A percentile compares a stretch with the other conserved stretches of the same genome.
Evolutionary conservation across 1,140 invertebrate genomes (phyloP).

Genomic region (Drosophila murphyi): DNA sequence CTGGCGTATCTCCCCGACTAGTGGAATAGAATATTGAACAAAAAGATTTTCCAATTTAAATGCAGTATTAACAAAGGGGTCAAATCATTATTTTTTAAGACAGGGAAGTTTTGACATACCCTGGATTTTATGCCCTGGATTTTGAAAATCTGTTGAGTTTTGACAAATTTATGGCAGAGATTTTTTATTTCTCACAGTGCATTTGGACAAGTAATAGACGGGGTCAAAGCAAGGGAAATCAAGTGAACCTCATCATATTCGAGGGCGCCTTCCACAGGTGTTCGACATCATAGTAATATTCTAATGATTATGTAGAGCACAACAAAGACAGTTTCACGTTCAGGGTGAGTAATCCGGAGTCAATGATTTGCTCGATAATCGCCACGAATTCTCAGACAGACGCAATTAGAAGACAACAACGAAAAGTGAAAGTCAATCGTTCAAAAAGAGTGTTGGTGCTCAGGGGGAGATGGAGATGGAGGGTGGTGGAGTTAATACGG

Average conservation of each 20-base stretch:
- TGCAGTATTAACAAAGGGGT: no score
- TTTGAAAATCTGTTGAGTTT: no score
- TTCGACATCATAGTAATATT: constrained; percentile 34
- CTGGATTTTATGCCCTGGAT: no score
- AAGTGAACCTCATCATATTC: constrained; percentile 12
- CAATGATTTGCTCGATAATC: constrained; percentile 59
- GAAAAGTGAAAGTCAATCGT: constrained; percentile 72
- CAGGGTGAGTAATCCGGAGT: constrained; percentile 71
- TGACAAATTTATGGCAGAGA: no score
- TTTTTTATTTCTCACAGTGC: constrained; percentile 21
- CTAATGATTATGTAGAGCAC: constrained; percentile 32
- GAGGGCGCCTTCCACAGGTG: constrained; percentile 46
- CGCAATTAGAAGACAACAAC: constrained; percentile 46
- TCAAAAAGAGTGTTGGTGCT: neutral
- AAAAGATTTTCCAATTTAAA: no score
- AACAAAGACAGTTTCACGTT: constrained; percentile 63
- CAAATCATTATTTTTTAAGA: no score
- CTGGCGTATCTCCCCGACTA: no score
- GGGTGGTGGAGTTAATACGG: no score
- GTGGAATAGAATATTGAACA: no score
- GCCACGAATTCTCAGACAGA: constrained; percentile 10
- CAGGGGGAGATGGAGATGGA: neutral
- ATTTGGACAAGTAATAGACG: constrained; percentile 14
- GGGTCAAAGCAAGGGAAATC: neutral
- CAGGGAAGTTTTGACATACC: no score